Evolutionary conservation across 2,888 invertebrate species (phyloP).

Genomic region (Chrysotoxum bicinctum): DNA sequence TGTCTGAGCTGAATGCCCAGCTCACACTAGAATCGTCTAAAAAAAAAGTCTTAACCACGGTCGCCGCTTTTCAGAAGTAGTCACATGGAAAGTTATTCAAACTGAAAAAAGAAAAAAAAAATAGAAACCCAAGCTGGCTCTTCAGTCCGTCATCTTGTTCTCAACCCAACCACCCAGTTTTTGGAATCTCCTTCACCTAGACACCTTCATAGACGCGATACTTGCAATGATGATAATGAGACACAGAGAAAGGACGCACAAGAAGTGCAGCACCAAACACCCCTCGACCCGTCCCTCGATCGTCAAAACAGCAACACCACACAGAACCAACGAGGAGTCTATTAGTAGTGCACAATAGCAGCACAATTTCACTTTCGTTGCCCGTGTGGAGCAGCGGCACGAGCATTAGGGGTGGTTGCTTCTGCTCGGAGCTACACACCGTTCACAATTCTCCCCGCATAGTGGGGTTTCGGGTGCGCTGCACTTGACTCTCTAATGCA

Average conservation of each 20-base stretch:
- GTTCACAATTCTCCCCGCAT: neutral
- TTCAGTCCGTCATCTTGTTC: conserved; percentile 38
- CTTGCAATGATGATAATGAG: conserved; percentile 44
- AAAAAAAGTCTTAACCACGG: conserved; percentile 68
- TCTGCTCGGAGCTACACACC: conserved; percentile 15
- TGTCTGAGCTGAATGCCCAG: conserved; percentile 72
- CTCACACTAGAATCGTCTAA: conserved; percentile 53
- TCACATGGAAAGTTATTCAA: conserved; percentile 65
- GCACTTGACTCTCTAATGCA: conserved; percentile 72
- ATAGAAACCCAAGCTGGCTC: conserved; percentile 23
- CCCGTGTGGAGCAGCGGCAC: conserved; percentile 36
- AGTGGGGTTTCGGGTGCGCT: conserved; percentile 34
- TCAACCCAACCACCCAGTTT: conserved; percentile 27
- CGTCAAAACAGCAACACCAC: neutral
- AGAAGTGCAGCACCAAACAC: conserved; percentile 35
- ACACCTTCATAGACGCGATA: conserved; percentile 56
- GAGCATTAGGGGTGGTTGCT: conserved; percentile 55
- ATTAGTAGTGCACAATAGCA: conserved; percentile 71
- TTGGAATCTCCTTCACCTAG: conserved; percentile 57
- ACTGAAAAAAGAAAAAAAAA: conserved; percentile 23
- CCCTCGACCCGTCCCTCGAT: neutral
- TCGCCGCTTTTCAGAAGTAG: conserved; percentile 57
- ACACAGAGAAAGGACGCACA: conserved; percentile 22
- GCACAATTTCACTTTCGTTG: conserved; percentile 70
- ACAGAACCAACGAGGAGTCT: conserved; percentile 36